Evolutionary conservation across 2,888 invertebrate species (phyloP).

Genomic region (Hypercompe scribonia): DNA sequence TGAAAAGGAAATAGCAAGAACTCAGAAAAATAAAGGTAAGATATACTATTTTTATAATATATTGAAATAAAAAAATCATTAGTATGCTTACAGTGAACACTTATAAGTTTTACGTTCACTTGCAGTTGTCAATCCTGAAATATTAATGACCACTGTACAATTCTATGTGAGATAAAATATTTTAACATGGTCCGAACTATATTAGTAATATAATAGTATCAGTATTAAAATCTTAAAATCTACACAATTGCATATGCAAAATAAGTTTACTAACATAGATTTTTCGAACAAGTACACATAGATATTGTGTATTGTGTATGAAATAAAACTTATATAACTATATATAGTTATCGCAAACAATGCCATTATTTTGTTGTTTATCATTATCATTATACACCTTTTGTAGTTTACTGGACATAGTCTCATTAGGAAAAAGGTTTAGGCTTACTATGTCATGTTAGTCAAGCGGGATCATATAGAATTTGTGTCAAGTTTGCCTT

Average conservation of each 20-base stretch:
- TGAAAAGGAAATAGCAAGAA: conserved; percentile 98
- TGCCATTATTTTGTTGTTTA: neutral
- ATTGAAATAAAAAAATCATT: neutral
- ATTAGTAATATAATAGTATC: neutral
- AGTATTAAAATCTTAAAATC: neutral
- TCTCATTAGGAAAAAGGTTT: too few species aligned
- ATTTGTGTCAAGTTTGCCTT: too few species aligned
- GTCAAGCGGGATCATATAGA: too few species aligned
- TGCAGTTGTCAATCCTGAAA: neutral
- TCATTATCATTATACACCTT: too few species aligned
- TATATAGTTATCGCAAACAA: neutral
- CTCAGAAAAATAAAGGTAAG: conserved; percentile 99
- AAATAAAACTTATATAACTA: neutral
- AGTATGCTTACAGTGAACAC: neutral
- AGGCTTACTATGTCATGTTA: too few species aligned
- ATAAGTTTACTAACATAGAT: neutral
- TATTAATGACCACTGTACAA: neutral
- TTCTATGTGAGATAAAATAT: neutral
- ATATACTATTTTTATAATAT: neutral
- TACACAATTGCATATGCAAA: neutral
- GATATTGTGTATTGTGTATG: neutral
- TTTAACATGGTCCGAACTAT: neutral
- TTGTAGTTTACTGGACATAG: too few species aligned
- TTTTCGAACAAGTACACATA: neutral
- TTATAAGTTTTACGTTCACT: neutral